Conservation (phyloP, 2,888 invertebrate genomes). For the Drosophila cyrtoloma region DNA sequence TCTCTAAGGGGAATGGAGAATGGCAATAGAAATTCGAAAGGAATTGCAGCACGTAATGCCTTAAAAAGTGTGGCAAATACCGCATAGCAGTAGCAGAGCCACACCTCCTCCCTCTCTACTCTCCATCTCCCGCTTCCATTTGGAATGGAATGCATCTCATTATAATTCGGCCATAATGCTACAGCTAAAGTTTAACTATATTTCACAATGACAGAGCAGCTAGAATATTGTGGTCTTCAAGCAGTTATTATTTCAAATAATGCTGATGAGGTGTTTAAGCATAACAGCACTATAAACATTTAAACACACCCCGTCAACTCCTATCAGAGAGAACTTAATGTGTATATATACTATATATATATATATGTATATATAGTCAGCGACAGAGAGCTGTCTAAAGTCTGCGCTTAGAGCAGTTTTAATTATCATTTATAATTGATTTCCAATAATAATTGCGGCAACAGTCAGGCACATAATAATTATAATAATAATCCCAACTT, state of each 20-base stretch:
- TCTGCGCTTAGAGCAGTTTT: conserved; percentile 54
- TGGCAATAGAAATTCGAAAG: conserved; percentile 38
- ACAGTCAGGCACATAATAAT: conserved; percentile 4
- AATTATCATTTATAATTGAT: conserved; percentile 70
- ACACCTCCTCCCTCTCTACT: no score
- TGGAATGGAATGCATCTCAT: conserved; percentile 22
- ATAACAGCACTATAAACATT: not conserved
- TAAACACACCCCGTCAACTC: accelerated
- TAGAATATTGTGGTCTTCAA: conserved; percentile 10
- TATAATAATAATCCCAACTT: conserved; percentile 8
- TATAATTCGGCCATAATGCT: conserved; percentile 41
- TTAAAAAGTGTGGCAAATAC: conserved; percentile 44
- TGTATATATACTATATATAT: not conserved
- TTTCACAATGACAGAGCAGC: conserved; percentile 29
- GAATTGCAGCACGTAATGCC: conserved; percentile 55
- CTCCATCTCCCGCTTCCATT: no score
- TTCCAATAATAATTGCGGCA: conserved; percentile 22
- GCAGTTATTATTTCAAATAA: conserved; percentile 16
- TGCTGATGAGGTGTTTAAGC: conserved; percentile 35
- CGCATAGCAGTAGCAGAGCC: not conserved
- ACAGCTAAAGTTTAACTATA: conserved; percentile 19
- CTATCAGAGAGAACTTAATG: not conserved
- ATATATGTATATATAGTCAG: not conserved
- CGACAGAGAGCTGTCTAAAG: conserved; percentile 19
- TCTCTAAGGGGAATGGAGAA: conserved; percentile 7